Percentiles rank a stretch among this genome's conserved stretches.
These are phyloP conservation scores for Mobula hypostoma DNA, from an alignment of 2,113 vertebrate species.

Conservation along the genomic window DNA sequence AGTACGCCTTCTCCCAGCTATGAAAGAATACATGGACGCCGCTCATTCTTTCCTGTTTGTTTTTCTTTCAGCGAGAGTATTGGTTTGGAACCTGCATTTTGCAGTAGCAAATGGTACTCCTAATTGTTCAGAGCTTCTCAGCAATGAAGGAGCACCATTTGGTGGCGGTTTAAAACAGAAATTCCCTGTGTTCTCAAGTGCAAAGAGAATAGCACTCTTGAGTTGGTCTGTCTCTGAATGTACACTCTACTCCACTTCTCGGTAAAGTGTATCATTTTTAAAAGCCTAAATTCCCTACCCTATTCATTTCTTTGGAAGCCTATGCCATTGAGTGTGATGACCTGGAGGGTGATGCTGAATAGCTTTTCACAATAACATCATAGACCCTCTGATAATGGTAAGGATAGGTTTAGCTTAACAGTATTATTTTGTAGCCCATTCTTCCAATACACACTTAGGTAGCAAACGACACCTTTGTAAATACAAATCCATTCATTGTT, in stretches of 20 bases:
- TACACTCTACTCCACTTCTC: constrained; percentile 36
- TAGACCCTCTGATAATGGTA: constrained; percentile 8
- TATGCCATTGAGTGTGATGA: constrained; percentile 30
- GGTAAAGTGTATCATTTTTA: constrained; percentile 36
- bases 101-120: constrained; percentile 21
- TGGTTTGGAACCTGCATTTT: constrained; percentile 9
- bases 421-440: constrained; percentile 29
- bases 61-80: constrained; percentile 19
- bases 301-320: constrained; percentile 32
- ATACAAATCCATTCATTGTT: constrained; percentile 35
- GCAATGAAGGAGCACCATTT: constrained; percentile 36
- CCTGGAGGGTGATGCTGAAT: constrained; percentile 30
- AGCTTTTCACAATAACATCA: constrained; percentile 36
- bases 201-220: constrained; percentile 30
- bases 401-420: constrained; percentile 35
- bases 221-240: constrained; percentile 24
- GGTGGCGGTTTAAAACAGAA: constrained; percentile 18
- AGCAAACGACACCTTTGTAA: constrained; percentile 37
- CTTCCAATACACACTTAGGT: constrained; percentile 26
- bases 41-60: constrained; percentile 33
- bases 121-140: constrained; percentile 23
- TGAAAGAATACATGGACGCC: constrained; percentile 19
- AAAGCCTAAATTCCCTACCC: constrained; percentile 32
- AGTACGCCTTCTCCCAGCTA: constrained; percentile 19
- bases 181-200: constrained; percentile 31